Conservation (phyloP, 2,797 vertebrate species). For the Xenops minutus region DNA sequence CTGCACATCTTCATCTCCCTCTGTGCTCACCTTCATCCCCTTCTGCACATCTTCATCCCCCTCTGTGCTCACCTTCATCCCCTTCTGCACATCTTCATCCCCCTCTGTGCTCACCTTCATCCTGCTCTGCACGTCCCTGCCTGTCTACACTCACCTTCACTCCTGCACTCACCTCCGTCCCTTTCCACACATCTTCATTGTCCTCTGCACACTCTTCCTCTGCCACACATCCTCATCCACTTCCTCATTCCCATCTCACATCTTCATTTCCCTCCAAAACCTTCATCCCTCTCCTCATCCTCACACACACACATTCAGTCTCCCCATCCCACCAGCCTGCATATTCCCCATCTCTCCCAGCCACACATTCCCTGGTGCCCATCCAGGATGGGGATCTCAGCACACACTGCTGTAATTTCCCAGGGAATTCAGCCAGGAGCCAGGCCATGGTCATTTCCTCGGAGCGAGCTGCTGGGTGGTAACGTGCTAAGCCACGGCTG, state of each 20-base stretch:
- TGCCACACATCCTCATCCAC: neutral
- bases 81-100: too few species aligned
- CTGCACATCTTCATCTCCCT: neutral
- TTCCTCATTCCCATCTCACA: neutral
- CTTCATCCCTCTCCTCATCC: neutral
- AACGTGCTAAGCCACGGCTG: neutral
- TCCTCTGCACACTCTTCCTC: neutral
- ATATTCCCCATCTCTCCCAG: fast-evolving
- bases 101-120: neutral
- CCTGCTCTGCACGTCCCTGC: neutral
- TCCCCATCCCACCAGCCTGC: neutral
- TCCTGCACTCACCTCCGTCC: fast-evolving
- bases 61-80: neutral
- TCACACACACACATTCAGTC: neutral
- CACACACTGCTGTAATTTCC: fast-evolving
- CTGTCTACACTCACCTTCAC: neutral
- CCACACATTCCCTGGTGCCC: neutral
- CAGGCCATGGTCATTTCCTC: neutral
- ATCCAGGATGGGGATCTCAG: neutral
- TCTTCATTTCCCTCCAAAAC: neutral
- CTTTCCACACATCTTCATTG: fast-evolving
- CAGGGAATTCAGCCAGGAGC: neutral
- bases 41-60: neutral
- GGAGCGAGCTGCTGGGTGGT: neutral
- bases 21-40: neutral